These are phyloP conservation scores for Penelope pileata DNA, from an alignment of 2,113 vertebrate species.

Conservation along the genomic window DNA sequence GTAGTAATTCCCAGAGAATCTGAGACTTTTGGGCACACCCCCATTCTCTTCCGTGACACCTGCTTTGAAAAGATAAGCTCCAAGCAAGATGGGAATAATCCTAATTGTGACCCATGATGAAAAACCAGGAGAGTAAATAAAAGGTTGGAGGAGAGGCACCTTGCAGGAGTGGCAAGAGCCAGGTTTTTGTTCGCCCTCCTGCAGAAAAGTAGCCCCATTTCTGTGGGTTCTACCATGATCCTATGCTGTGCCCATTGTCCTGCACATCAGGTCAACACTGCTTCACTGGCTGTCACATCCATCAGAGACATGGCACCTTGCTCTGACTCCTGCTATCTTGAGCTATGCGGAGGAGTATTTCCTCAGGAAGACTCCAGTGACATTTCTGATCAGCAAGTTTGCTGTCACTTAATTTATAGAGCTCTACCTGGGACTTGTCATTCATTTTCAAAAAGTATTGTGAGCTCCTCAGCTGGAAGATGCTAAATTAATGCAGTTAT, in stretches of 20 bases:
- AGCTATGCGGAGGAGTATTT: background rate
- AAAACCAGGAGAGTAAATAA: background rate
- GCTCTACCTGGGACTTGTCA: background rate
- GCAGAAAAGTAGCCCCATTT: background rate
- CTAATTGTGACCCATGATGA: background rate
- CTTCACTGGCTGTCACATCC: accelerated
- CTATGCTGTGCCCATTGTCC: background rate
- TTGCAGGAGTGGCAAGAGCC: background rate
- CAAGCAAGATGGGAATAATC: background rate
- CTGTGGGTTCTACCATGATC: accelerated
- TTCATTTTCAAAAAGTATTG: background rate
- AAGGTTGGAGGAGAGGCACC: background rate
- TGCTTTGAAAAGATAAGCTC: background rate
- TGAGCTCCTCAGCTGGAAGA: background rate
- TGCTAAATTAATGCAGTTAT: background rate
- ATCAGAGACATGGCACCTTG: background rate
- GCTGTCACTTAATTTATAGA: background rate
- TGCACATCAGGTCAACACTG: background rate
- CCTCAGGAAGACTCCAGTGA: background rate
- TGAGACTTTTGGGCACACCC: background rate
- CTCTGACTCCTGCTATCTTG: background rate
- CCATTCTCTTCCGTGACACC: background rate
- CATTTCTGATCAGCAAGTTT: background rate
- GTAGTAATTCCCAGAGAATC: background rate
- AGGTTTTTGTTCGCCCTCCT: background rate